Evolutionary conservation across 1,140 invertebrate species (phyloP).

Genomic region (Drosophila lacertosa): DNA sequence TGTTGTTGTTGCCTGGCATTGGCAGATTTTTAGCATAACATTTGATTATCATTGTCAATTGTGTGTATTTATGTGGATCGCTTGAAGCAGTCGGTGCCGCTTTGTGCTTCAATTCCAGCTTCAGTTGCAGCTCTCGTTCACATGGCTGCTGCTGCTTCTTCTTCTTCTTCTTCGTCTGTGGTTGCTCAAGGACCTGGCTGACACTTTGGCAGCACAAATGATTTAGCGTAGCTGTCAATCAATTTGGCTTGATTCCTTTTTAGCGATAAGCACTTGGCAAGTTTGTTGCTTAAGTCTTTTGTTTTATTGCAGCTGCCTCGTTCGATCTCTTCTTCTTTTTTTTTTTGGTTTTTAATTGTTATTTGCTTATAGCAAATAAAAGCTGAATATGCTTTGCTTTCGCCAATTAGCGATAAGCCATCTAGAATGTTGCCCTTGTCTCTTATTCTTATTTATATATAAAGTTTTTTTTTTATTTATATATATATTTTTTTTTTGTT

Average conservation of each 20-base stretch:
- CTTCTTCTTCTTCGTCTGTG: neutral
- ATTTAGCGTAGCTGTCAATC: slow-evolving; percentile 76
- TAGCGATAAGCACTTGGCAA: slow-evolving; percentile 40
- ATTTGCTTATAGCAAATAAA: slow-evolving; percentile 56
- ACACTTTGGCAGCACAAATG: slow-evolving; percentile 69
- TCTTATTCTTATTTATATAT: neutral
- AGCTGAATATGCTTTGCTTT: slow-evolving; percentile 46
- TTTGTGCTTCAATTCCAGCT: slow-evolving; percentile 48
- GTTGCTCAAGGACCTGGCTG: slow-evolving; percentile 34
- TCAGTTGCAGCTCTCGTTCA: neutral
- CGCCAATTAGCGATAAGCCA: slow-evolving; percentile 72
- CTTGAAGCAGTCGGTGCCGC: slow-evolving; percentile 45
- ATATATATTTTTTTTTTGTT: slow-evolving; percentile 22
- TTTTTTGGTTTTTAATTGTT: slow-evolving; percentile 53
- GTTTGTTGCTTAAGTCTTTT: slow-evolving; percentile 58
- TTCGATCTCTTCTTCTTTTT: neutral
- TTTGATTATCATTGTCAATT: slow-evolving; percentile 80
- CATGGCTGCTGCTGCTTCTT: slow-evolving; percentile 1
- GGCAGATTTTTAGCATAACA: slow-evolving; percentile 77
- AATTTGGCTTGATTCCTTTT: slow-evolving; percentile 48
- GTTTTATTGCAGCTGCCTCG: slow-evolving; percentile 27
- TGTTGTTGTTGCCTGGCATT: slow-evolving; percentile 27
- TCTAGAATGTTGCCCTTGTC: slow-evolving; percentile 33
- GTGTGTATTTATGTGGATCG: slow-evolving; percentile 61
- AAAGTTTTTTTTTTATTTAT: slow-evolving; percentile 13